Base-by-base conservation (phyloP, 2,113 vertebrate species). In the Perognathus longimembris region DNA sequence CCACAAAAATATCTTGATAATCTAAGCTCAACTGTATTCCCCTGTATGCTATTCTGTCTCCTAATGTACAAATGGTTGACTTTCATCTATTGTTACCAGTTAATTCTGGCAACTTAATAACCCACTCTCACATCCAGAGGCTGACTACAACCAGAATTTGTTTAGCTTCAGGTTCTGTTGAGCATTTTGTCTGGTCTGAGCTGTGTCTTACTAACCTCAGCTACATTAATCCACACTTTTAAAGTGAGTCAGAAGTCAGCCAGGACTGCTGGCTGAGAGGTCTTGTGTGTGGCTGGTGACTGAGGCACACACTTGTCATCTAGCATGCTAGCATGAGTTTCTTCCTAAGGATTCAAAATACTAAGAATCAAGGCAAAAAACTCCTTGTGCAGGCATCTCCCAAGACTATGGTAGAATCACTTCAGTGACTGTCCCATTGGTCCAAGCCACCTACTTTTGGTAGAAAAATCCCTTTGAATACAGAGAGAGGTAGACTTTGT, bases 41-140 rank as follows among this genome's bases (percentile, higher is more conserved):
- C 2, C 2, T 7, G 50, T 24, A 59, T 20, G 4, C 59, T n/a
- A 59, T 40, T 24, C n/a, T 57, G 6, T 15, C 20, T 57, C 70
- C 40, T 38, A 45, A 21, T 14, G 15, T 21, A 87, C 50, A 94
- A 21, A 64, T 17, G 1, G 3, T 30, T 38, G 76, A 22, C 2
- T 80, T 69, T 54, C 5, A 84, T 6, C n/a, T 73, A 4, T 11
- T 61, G 2, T 45, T 7, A 63, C 73, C 22, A 63, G 3, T 80
- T 87, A 87, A 83, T 1, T 15, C 3, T 32, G 81, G 6, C 28
- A 89, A 15, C 69, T 88, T 92, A 91, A 64, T 73, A 78, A 96
- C 70, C 17, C 12, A 79, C 7, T 36, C 30, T 34, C 32, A 87
- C 30, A 78, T 59, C 30, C 38, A 92, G 17, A 28, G 40, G 7